Evolutionary conservation across 2,888 invertebrate species (phyloP).

Genomic region (Acrocyrtus sp.): DNA sequence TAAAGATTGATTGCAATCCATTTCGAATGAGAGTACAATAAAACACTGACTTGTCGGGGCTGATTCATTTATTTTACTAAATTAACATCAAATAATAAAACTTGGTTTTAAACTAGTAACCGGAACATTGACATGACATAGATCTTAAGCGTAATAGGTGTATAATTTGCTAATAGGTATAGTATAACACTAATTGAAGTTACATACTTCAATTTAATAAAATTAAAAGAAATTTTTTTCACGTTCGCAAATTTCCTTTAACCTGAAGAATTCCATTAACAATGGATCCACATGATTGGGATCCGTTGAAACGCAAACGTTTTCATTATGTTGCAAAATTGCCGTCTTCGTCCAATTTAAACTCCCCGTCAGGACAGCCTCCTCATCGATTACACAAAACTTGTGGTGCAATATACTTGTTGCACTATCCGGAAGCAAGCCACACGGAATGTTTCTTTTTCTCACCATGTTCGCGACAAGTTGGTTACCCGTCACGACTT

Average conservation of each 20-base stretch:
- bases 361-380: constrained; percentile 74
- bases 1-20: too few relatives aligned
- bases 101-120: too few relatives aligned
- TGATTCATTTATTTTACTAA: too few relatives aligned
- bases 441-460: constrained; percentile 27
- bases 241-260: constrained; percentile 64
- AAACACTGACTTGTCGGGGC: too few relatives aligned
- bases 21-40: too few relatives aligned
- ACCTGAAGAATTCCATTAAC: constrained; percentile 71
- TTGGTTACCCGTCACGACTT: constrained; percentile 37
- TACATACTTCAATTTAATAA: too few relatives aligned
- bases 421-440: not conserved
- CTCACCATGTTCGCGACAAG: not conserved
- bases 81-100: too few relatives aligned
- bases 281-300: constrained; percentile 69
- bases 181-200: too few relatives aligned
- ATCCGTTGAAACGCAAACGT: constrained; percentile 73
- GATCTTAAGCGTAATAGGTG: too few relatives aligned
- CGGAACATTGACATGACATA: too few relatives aligned
- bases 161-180: too few relatives aligned
- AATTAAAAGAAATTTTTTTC: constrained; percentile 32
- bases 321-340: constrained; percentile 76
- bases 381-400: constrained; percentile 75
- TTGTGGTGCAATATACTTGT: constrained; percentile 80
- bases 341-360: constrained; percentile 83